Evolutionary conservation across 2,888 invertebrate genomes (phyloP).

Genomic region (Nemotelus nigrinus): DNA sequence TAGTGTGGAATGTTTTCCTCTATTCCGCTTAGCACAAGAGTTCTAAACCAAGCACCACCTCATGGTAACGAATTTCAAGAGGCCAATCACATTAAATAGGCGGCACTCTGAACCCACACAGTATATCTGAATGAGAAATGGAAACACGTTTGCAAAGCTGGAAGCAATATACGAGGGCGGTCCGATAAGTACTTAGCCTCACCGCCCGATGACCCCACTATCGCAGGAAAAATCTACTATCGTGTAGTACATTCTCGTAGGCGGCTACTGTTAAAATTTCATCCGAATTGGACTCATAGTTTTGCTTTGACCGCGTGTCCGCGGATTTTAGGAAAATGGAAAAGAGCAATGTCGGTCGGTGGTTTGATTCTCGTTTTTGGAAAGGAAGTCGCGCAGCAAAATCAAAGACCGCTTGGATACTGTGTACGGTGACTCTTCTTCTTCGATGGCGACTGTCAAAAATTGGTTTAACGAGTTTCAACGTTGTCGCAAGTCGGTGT

Average conservation of each 20-base stretch:
- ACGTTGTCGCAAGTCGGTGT: conserved; percentile 41
- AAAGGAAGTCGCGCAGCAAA: conserved; percentile 42
- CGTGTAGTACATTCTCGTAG: conserved; percentile 41
- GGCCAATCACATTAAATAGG: too few relatives aligned
- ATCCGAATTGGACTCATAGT: conserved; percentile 39
- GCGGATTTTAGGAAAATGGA: conserved; percentile 47
- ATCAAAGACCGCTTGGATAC: conserved; percentile 36
- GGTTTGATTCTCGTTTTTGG: conserved; percentile 46
- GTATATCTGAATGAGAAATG: too few relatives aligned
- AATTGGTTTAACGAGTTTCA: conserved; percentile 41
- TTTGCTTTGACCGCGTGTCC: conserved; percentile 50
- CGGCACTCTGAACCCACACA: too few relatives aligned
- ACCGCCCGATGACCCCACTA: conserved; percentile 27
- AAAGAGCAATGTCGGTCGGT: conserved; percentile 48
- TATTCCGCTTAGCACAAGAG: too few relatives aligned
- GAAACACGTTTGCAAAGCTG: not conserved
- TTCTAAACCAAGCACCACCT: too few relatives aligned
- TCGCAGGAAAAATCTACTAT: conserved; percentile 23
- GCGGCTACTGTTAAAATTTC: conserved; percentile 27
- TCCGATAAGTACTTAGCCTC: conserved; percentile 35
- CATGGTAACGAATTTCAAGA: too few relatives aligned
- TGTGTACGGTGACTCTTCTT: conserved; percentile 39
- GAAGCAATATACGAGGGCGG: not conserved
- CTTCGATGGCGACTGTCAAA: conserved; percentile 36
- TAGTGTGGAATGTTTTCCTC: too few relatives aligned